Evolutionary conservation across 2,888 invertebrate species (phyloP), one percentile per base, ranked within the genome.

Genomic region (Sclerodermus sp.): DNA sequence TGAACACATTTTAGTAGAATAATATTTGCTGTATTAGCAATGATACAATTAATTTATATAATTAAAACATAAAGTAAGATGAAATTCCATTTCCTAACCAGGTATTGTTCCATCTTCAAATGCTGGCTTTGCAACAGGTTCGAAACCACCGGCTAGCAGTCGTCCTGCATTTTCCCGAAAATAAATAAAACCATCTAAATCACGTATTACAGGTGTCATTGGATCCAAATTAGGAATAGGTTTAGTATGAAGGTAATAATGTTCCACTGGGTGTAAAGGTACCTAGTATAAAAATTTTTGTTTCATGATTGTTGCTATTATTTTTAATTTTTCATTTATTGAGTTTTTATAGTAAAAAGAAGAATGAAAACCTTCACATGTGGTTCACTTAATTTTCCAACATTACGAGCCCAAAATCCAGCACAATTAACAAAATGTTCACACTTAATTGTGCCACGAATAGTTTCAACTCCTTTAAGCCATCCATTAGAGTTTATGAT

Each of bases 361-460:
- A n/a, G n/a, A 16, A 42, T 46, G 55, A 60, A 49, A 50, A 80
- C 80, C 78, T 93, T 92, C 1, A 97, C 93, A 70, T 86, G 85
- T 1, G 95, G 95, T 51, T 87, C 84, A 17, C 93, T 90, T 55
- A 91, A 78, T 71, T 91, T 90, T 6, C 96, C 96, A 40, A 96
- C 87, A 76, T 89, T 88, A 60, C 95, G 84, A 0, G 95, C 93
- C 95, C 96, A 96, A 80, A 95, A 92, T 8, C 98, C 98, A 17
- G 92, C 90, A 75, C 94, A 93, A 79, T 98, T 98, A 29, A 99
- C 91, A 79, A 98, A 97, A 77, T 87, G 90, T 64, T 94, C 87
- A 78, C 96, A 96, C 55, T 89, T 83, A 12, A 95, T 85, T 9
- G 82, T 79, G 0, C 95, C 95, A 1, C 82, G 80, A 3, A 84